These are phyloP conservation scores for Galerucella pusilla DNA, from an alignment of 2,888 invertebrate species.

Conservation along the genomic window DNA sequence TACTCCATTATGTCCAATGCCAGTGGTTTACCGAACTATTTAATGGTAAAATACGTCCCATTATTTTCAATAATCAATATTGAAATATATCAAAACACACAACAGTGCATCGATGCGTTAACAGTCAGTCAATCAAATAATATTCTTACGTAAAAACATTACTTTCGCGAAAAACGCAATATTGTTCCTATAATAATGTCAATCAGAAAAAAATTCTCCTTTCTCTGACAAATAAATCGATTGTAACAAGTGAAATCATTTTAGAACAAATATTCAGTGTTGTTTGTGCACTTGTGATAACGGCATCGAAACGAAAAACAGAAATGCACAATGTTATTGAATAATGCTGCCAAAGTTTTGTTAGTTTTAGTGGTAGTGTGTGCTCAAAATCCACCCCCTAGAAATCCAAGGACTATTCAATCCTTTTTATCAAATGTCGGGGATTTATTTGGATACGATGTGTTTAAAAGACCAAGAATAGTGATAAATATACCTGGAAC, in stretches of 20 bases:
- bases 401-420: slow-evolving; percentile 62
- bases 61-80: slow-evolving; percentile 42
- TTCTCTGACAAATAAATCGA: slow-evolving; percentile 57
- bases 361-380: slow-evolving; percentile 30
- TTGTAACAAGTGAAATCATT: slow-evolving; percentile 58
- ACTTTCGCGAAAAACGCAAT: slow-evolving; percentile 59
- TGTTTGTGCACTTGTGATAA: slow-evolving; percentile 50
- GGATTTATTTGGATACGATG: slow-evolving; percentile 64
- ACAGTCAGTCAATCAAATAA: slow-evolving; percentile 55
- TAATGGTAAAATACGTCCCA: slow-evolving; percentile 42
- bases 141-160: slow-evolving; percentile 55
- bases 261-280: slow-evolving; percentile 52
- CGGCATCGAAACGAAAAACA: slow-evolving; percentile 37
- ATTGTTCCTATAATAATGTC: slow-evolving; percentile 55
- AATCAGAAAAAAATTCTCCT: slow-evolving; percentile 55
- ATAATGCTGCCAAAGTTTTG: slow-evolving; percentile 44
- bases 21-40: slow-evolving; percentile 45
- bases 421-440: slow-evolving; percentile 60
- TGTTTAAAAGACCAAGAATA: slow-evolving; percentile 56
- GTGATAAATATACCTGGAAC: slow-evolving; percentile 41
- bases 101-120: slow-evolving; percentile 48
- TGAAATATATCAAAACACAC: slow-evolving; percentile 31
- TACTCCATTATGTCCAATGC: slow-evolving; percentile 24
- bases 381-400: slow-evolving; percentile 44
- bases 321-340: slow-evolving; percentile 53